These are phyloP conservation scores for Todus mexicanus DNA, from an alignment of 2,797 vertebrate genomes.

Conservation along the genomic window DNA sequence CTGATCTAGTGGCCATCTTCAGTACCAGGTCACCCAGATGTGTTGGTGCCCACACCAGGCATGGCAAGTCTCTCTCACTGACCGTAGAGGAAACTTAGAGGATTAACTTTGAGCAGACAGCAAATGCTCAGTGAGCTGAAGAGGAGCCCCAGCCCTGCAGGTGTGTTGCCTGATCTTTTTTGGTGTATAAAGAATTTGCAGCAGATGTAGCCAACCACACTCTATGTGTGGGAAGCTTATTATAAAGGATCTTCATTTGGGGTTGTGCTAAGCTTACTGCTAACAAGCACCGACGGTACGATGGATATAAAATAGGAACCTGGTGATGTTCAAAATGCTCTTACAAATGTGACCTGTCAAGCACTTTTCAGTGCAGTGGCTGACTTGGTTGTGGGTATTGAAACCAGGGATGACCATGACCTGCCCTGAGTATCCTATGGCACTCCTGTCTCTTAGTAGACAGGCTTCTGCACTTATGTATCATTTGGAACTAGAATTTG, in stretches of 20 bases:
- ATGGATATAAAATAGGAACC: neutral
- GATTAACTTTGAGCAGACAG: neutral
- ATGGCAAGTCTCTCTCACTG: neutral
- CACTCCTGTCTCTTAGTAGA: neutral
- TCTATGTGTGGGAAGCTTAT: rapidly evolving
- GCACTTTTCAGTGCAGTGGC: neutral
- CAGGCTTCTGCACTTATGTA: neutral
- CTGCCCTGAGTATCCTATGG: neutral
- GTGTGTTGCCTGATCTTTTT: neutral
- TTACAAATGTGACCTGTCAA: neutral
- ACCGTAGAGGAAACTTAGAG: neutral
- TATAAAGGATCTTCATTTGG: too few species aligned
- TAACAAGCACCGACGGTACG: neutral
- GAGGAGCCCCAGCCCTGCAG: neutral
- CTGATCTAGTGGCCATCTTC: neutral
- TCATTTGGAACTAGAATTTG: neutral
- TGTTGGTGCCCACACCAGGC: rapidly evolving
- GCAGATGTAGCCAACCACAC: neutral
- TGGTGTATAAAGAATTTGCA: neutral
- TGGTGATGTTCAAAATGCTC: neutral
- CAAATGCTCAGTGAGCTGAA: neutral
- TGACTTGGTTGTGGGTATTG: neutral
- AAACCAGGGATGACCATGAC: too few species aligned
- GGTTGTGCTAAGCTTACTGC: neutral
- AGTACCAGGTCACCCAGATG: neutral